Evolutionary conservation across 2,888 invertebrate species (phyloP).

Genomic region (Drosophila seclusa): DNA sequence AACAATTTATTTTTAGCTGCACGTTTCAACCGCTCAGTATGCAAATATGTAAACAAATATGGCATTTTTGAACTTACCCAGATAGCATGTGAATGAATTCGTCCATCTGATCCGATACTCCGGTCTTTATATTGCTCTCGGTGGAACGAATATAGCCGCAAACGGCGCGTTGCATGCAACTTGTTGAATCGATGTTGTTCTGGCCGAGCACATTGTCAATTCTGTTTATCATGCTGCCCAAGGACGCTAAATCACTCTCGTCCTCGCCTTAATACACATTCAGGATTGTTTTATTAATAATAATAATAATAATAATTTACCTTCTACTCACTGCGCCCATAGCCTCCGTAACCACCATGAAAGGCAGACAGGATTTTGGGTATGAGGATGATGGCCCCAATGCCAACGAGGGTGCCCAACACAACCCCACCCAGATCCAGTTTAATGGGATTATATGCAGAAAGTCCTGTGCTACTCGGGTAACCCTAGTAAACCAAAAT

Average conservation of each 20-base stretch:
- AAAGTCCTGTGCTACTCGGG: slow-evolving; percentile 85
- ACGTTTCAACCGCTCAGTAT: slow-evolving; percentile 25
- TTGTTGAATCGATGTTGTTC: slow-evolving; percentile 90
- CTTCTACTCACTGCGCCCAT: slow-evolving; percentile 87
- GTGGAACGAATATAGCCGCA: slow-evolving; percentile 91
- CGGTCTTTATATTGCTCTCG: slow-evolving; percentile 87
- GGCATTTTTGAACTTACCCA: slow-evolving; percentile 86
- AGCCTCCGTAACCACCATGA: slow-evolving; percentile 87
- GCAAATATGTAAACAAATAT: slow-evolving; percentile 38
- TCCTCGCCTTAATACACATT: slow-evolving; percentile 85
- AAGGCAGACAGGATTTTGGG: slow-evolving; percentile 92
- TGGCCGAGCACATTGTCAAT: slow-evolving; percentile 89
- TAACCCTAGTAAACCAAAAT: slow-evolving; percentile 78
- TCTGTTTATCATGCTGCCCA: slow-evolving; percentile 88
- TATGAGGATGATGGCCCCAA: slow-evolving; percentile 91
- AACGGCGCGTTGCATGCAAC: slow-evolving; percentile 89
- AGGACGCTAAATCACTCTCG: slow-evolving; percentile 87
- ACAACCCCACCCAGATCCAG: slow-evolving; percentile 93
- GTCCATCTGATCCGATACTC: slow-evolving; percentile 88
- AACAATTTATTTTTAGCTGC: slow-evolving; percentile 47
- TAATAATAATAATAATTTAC: neutral
- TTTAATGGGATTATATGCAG: slow-evolving; percentile 90
- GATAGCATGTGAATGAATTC: slow-evolving; percentile 87
- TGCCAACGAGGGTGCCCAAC: slow-evolving; percentile 91
- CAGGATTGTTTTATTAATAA: neutral